phyloP scores from a whole-genome alignment of 2,797 vertebrate genomes.

The Tolypeutes matacus region DNA sequence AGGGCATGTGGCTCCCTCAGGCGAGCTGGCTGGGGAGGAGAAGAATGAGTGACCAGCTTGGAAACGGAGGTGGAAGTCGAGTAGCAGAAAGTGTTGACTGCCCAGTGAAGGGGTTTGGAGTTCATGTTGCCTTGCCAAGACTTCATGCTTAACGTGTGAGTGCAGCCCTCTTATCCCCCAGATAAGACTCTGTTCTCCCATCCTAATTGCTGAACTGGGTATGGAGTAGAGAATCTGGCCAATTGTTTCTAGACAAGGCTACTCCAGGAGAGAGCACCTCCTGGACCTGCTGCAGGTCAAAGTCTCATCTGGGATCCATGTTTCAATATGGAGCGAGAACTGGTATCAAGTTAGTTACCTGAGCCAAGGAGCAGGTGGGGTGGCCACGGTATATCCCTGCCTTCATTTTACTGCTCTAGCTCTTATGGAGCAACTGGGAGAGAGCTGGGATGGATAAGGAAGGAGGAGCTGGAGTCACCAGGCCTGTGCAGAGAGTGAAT shows the following conservation, averaged over 20 bases:
- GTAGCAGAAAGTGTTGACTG: neutral
- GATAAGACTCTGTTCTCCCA: neutral
- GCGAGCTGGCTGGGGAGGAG: too few relatives aligned
- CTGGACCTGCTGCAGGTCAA: rapidly evolving
- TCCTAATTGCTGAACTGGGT: too few relatives aligned
- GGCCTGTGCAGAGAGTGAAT: neutral
- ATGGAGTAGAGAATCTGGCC: rapidly evolving
- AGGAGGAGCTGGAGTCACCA: neutral
- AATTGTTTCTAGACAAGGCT: neutral
- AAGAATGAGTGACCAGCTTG: rapidly evolving
- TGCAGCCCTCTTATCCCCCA: neutral
- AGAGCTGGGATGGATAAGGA: neutral
- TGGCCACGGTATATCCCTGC: neutral
- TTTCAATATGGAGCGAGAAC: too few relatives aligned
- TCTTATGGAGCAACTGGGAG: neutral
- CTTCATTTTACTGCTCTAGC: neutral
- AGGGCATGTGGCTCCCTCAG: too few relatives aligned
- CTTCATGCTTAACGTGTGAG: neutral
- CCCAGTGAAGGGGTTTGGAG: neutral
- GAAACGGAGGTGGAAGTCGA: neutral
- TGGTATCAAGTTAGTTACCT: rapidly evolving
- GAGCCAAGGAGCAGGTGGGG: neutral
- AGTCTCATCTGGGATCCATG: neutral
- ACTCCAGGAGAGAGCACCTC: neutral
- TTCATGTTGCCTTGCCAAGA: neutral